A percentile compares a stretch with the other conserved stretches of the same genome.
These are phyloP conservation scores for Brachionus rotundiformis DNA, from an alignment of 1,140 invertebrate genomes.

Conservation along the genomic window DNA sequence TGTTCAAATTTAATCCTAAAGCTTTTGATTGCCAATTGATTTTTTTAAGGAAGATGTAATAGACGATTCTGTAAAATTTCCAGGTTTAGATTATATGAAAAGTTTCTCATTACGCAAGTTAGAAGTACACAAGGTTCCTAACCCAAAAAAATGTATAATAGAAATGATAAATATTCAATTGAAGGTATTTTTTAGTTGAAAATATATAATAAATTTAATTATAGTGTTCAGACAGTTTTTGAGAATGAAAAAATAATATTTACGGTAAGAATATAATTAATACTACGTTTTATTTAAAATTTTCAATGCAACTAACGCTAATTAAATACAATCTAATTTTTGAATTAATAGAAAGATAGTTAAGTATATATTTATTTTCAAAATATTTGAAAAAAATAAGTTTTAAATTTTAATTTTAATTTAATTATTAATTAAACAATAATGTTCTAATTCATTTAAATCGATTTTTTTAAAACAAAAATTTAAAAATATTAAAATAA, in stretches of 20 bases:
- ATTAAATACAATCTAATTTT: too few species aligned
- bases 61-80: slow-evolving; percentile 57
- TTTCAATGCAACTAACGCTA: too few species aligned
- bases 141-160: slow-evolving; percentile 59
- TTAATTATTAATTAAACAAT: background rate
- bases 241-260: background rate
- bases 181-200: slow-evolving; percentile 55
- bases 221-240: background rate
- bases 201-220: background rate
- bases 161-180: slow-evolving; percentile 62
- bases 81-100: slow-evolving; percentile 60
- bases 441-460: background rate
- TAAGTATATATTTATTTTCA: too few species aligned
- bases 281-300: too few species aligned
- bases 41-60: slow-evolving; percentile 47
- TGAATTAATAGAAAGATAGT: too few species aligned
- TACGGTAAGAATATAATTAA: background rate
- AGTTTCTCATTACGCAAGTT: slow-evolving; percentile 55
- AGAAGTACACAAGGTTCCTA: slow-evolving; percentile 52
- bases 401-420: background rate
- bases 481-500: background rate
- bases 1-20: background rate
- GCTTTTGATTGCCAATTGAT: slow-evolving; percentile 46
- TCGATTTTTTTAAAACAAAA: background rate
- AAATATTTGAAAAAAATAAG: background rate